These are phyloP conservation scores for Ochropleura plecta DNA, from an alignment of 2,888 invertebrate genomes.

Conservation along the genomic window DNA sequence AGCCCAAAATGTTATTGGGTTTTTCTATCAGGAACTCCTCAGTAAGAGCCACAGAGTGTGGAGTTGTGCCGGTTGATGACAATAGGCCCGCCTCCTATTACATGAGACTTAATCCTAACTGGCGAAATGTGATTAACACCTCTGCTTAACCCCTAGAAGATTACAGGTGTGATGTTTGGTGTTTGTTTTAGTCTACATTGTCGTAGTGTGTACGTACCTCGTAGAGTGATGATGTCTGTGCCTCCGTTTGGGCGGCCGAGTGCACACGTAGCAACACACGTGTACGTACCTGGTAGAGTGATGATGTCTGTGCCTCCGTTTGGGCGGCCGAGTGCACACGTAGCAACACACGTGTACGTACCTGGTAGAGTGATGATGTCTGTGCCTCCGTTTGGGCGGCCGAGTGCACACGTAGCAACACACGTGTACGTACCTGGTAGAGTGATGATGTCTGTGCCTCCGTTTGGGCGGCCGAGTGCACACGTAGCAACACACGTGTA, in stretches of 20 bases:
- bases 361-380: slow-evolving; percentile 76
- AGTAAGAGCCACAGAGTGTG: too few species aligned
- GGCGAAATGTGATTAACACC: too few species aligned
- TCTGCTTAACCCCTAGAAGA: too few species aligned
- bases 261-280: slow-evolving; percentile 97
- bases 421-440: slow-evolving; percentile 87
- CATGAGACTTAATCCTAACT: too few species aligned
- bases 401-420: slow-evolving; percentile 97
- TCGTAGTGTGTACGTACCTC: slow-evolving; percentile 61
- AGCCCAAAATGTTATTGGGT: too few species aligned
- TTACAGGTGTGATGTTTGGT: too few species aligned
- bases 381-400: slow-evolving; percentile 91
- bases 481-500: slow-evolving; percentile 97
- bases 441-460: slow-evolving; percentile 81
- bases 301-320: slow-evolving; percentile 86
- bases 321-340: slow-evolving; percentile 95
- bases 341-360: slow-evolving; percentile 96
- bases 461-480: slow-evolving; percentile 95
- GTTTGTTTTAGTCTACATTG: too few species aligned
- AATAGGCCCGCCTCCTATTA: too few species aligned
- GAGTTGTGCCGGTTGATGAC: too few species aligned
- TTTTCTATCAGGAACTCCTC: too few species aligned
- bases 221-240: slow-evolving; percentile 79
- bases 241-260: slow-evolving; percentile 92
- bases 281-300: slow-evolving; percentile 71